Percentiles rank a stretch among this genome's conserved stretches.
Conservation (phyloP, 1,140 invertebrate species). For the Drosophila yakuba region DNA sequence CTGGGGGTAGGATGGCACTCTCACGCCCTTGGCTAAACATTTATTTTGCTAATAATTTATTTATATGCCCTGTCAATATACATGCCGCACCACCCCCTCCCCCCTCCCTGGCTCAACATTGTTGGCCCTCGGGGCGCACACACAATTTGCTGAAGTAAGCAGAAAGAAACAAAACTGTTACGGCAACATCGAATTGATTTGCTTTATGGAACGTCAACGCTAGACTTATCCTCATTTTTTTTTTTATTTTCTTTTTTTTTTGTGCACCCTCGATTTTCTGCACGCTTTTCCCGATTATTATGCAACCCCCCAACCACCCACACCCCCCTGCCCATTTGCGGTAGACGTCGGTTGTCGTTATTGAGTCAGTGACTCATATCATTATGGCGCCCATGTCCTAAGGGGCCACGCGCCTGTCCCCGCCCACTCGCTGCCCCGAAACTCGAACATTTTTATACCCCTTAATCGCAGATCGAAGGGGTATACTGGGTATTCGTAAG, state of each 20-base stretch:
- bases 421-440: slow-evolving; percentile 38
- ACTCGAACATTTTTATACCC: slow-evolving; percentile 3
- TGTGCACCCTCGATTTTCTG: background rate
- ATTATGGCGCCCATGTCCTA: slow-evolving; percentile 71
- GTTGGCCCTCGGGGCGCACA: slow-evolving; percentile 52
- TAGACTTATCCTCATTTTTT: slow-evolving; percentile 17
- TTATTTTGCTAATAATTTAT: slow-evolving; percentile 80
- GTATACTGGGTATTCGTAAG: background rate
- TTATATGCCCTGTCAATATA: slow-evolving; percentile 77
- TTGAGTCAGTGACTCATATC: slow-evolving; percentile 73
- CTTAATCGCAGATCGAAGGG: background rate
- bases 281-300: slow-evolving; percentile 55
- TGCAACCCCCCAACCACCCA: slow-evolving; percentile 40
- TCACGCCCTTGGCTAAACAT: slow-evolving; percentile 60
- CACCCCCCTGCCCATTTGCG: too few relatives aligned
- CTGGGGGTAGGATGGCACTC: slow-evolving; percentile 3
- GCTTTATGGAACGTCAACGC: slow-evolving; percentile 76
- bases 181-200: slow-evolving; percentile 70
- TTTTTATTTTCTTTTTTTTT: background rate
- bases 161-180: slow-evolving; percentile 50
- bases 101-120: background rate
- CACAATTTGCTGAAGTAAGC: slow-evolving; percentile 77
- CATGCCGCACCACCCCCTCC: slow-evolving; percentile 13
- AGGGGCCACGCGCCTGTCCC: slow-evolving; percentile 60
- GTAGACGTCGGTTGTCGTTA: slow-evolving; percentile 30